A percentile compares a stretch with the other conserved stretches of the same genome.
Conservation (phyloP, 2,888 invertebrate genomes). For the Eupithecia abbreviata region DNA sequence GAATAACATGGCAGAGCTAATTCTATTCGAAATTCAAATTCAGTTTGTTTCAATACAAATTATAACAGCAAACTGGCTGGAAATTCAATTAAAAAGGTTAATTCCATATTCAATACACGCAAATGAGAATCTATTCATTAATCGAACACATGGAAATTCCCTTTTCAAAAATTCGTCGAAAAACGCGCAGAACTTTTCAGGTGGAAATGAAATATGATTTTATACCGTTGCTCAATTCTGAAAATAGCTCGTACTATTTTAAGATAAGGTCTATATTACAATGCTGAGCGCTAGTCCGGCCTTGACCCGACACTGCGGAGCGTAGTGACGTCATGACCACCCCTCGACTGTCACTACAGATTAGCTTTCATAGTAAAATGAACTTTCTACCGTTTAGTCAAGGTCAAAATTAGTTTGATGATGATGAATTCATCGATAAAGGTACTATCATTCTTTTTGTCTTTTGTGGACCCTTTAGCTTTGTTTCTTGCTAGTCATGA, state of each 20-base stretch:
- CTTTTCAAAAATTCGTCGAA: conserved; percentile 19
- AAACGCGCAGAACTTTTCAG: conserved; percentile 24
- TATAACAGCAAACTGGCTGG: not conserved
- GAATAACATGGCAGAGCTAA: not conserved
- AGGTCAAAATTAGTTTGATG: conserved; percentile 6
- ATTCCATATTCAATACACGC: conserved; percentile 6
- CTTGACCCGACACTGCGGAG: conserved; percentile 51
- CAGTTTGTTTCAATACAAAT: not conserved
- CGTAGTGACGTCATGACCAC: conserved; percentile 54
- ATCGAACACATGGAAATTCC: conserved; percentile 17
- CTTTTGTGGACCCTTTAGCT: not conserved
- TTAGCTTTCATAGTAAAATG: conserved; percentile 16
- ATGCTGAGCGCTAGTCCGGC: conserved; percentile 35
- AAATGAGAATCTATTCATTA: conserved; percentile 9
- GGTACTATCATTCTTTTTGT: not conserved
- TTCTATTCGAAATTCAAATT: conserved; percentile 1
- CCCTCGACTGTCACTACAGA: conserved; percentile 27
- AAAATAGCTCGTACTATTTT: conserved; percentile 19
- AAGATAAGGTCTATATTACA: conserved; percentile 22
- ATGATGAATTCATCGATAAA: not conserved
- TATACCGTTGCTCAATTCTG: conserved; percentile 6
- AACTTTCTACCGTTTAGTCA: conserved; percentile 7
- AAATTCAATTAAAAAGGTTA: conserved; percentile 4
- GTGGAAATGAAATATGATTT: conserved; percentile 31
- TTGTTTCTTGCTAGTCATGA: not conserved